phyloP scores from a whole-genome alignment of 2,888 invertebrate genomes.

The Calliopum simillimum region DNA sequence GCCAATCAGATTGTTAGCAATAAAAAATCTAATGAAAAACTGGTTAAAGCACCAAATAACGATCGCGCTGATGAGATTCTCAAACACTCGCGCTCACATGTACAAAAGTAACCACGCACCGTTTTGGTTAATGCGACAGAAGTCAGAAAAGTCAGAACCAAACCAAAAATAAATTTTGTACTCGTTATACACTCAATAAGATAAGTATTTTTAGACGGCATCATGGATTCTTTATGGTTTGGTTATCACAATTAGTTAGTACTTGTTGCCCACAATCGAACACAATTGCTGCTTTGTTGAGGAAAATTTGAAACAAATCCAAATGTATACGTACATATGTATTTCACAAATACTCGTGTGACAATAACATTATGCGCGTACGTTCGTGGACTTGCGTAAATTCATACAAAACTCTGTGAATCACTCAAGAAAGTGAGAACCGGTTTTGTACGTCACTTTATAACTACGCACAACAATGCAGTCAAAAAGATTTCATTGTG shows the following conservation, averaged over 20 bases:
- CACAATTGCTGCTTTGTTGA: neutral
- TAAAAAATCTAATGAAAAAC: constrained; percentile 27
- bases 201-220: constrained; percentile 24
- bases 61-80: constrained; percentile 13
- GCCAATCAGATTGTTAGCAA: constrained; percentile 26
- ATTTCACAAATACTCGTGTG: neutral
- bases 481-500: constrained; percentile 4
- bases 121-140: neutral
- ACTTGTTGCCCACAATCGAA: neutral
- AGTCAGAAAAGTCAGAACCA: neutral
- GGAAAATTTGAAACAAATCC: neutral
- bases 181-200: constrained; percentile 13
- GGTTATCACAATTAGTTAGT: neutral
- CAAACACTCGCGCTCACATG: neutral
- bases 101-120: neutral
- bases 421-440: constrained; percentile 3
- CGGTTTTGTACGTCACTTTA: constrained; percentile 17
- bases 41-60: constrained; percentile 10
- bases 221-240: neutral
- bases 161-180: neutral
- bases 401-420: neutral
- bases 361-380: neutral
- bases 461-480: neutral
- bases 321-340: neutral
- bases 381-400: neutral